Evolutionary conservation across 2,888 invertebrate genomes (phyloP), one percentile per base, ranked within the genome.

Genomic region (Brachyptera risi): DNA sequence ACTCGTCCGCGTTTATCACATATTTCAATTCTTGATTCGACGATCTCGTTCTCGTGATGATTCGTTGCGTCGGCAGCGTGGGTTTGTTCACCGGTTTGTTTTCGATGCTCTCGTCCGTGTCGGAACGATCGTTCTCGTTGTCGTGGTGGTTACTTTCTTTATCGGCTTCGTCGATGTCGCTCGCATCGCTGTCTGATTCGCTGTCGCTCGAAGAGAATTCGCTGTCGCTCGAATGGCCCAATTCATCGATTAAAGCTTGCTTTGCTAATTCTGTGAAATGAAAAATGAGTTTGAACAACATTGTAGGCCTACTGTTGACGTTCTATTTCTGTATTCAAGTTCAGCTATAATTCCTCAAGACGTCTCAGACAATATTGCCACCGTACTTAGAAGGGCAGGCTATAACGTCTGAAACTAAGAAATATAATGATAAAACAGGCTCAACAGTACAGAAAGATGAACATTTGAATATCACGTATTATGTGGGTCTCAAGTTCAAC

Each of bases 111-210:
- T 37, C 42, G 11, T 49, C 27, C 57, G 58, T 56, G 68, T 75
- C 60, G 75, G 75, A 60, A 27, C 62, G 64, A 44, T 71, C 70
- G 31, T 68, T 67, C 37, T 70, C 68, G 44, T 70, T 65, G 63
- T 67, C 64, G 63, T 69, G 66, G 21, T 68, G 67, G 4, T 66
- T 60, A 59, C 62, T 60, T 59, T 65, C 66, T 19, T 68, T 68
- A 37, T 67, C 67, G 21, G 68, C 66, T 31, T 42, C 44, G 27
- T 59, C 15, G 7, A 15, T 31, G 15, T 61, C 68, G 58, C 58
- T 58, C 9, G 62, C 50, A 4, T 47, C 44, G 24, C 59, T 64
- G 17, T 64, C 61, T n/a, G n/a, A n/a, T n/a, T n/a, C n/a, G 47
- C 63, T 64, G 15, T 62, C 60, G 50, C 69, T 71, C 0, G 66